Base-by-base conservation (phyloP, 2,797 vertebrate genomes). In the Chromis chromis region DNA sequence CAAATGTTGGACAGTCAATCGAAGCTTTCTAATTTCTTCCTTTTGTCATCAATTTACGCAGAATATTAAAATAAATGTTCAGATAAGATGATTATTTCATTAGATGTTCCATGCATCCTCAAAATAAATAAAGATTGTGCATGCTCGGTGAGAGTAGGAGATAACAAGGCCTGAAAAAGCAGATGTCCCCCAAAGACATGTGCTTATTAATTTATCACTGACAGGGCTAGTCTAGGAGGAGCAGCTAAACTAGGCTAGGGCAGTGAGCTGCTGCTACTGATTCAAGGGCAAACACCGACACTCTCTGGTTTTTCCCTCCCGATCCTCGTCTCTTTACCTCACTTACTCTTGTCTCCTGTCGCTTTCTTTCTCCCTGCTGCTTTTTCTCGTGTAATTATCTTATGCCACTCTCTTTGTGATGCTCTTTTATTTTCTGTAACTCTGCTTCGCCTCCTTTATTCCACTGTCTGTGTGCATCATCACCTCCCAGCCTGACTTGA, bases 141-240 rank as follows among this genome's bases (percentile, higher is more conserved):
- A 53, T 6, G 60, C 71, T 70, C 21, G 25, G 62, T 21, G 25
- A 22, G 25, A 31, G 50, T 62, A 11, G 39, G 56, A 49, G 79
- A 83, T 83, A 79, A 86, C 65, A 25, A 70, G 71, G 70, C 59
- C 76, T 55, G 53, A 70, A 89, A 82, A 82, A 79, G 76, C 65
- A 60, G 21, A 40, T 7, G 54, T 78, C 69, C 82, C 76, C 86
- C 22, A 28, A 81, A 86, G 87, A 87, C 49, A 56, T 74, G 75
- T 74, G 74, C 74, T 91, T 87, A 88, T 89, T 92, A 90, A 91
- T 90, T 84, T 74, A 88, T 90, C 74, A 85, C 63, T 76, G 82
- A 65, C 81, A 54, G 65, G 70, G 52, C 55, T 36, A 19, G 69
- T 46, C 63, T 72, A 71, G 64, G 58, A 82, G 70, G 71, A 87